phyloP scores from a whole-genome alignment of 2,797 vertebrate genomes.

The Rhodeus uyekii region DNA sequence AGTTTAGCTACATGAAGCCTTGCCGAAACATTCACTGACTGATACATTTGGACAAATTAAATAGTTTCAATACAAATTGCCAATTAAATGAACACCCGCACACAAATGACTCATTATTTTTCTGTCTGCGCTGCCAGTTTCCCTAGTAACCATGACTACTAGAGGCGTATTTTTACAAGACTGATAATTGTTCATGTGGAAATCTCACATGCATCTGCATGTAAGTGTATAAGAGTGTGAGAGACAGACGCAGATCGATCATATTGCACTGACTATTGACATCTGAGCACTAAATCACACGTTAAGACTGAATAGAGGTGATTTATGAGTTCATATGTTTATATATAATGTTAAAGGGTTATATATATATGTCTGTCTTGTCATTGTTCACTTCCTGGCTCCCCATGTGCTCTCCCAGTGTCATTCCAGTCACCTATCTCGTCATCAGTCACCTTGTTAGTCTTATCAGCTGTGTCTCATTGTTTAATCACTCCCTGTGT shows the following conservation, averaged over 20 bases:
- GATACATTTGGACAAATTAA: conserved; percentile 34
- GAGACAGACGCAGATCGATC: neutral
- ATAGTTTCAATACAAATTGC: conserved; percentile 40
- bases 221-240: neutral
- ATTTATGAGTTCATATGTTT: neutral
- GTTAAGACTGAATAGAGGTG: neutral
- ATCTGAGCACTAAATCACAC: neutral
- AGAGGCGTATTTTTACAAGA: conserved; percentile 17
- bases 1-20: neutral
- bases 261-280: neutral
- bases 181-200: conserved; percentile 24
- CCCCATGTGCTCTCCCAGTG: too few species aligned
- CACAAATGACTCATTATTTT: conserved; percentile 32
- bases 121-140: conserved; percentile 6
- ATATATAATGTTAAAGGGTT: neutral
- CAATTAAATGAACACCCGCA: conserved; percentile 38
- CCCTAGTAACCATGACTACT: conserved; percentile 27
- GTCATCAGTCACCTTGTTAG: too few species aligned
- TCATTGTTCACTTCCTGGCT: too few species aligned
- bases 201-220: conserved; percentile 10
- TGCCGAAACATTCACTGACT: neutral
- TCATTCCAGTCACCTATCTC: too few species aligned
- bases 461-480: too few species aligned
- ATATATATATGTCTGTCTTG: too few species aligned
- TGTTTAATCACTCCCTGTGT: too few species aligned